Evolutionary conservation across 2,113 vertebrate species (phyloP).

Genomic region (Fulica atra): DNA sequence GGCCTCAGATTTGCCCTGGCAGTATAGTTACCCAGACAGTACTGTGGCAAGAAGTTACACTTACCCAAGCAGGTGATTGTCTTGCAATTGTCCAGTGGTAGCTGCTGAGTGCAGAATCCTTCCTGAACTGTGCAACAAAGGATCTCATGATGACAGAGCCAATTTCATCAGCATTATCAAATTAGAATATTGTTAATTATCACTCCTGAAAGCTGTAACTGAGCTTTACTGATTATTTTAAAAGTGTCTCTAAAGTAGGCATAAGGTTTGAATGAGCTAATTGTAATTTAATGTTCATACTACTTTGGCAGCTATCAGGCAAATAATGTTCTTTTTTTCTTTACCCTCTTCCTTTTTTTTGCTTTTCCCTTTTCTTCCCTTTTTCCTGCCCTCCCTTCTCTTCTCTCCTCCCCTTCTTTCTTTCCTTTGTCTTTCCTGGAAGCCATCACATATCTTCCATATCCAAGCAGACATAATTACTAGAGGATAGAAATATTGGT

Average conservation of each 20-base stretch:
- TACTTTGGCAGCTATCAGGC: background rate
- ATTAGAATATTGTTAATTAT: background rate
- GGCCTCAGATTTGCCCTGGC: background rate
- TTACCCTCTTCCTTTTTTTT: too few species aligned
- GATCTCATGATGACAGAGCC: background rate
- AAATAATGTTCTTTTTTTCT: background rate
- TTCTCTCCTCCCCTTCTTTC: too few species aligned
- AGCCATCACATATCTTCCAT: background rate
- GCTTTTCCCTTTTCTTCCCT: too few species aligned
- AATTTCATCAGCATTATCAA: background rate
- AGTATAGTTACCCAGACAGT: background rate
- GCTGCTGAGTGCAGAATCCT: background rate
- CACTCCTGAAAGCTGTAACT: background rate
- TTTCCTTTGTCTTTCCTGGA: background rate
- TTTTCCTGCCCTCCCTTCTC: too few species aligned
- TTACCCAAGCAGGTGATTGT: background rate
- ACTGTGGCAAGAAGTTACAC: background rate
- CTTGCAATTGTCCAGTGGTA: too few species aligned
- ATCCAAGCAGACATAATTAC: background rate
- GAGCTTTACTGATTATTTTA: background rate
- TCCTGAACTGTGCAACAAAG: background rate
- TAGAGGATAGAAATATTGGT: background rate
- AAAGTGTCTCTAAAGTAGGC: background rate
- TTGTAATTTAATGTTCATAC: background rate
- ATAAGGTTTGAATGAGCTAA: background rate